phyloP scores from a whole-genome alignment of 2,797 vertebrate genomes.

The Pristis pectinata region DNA sequence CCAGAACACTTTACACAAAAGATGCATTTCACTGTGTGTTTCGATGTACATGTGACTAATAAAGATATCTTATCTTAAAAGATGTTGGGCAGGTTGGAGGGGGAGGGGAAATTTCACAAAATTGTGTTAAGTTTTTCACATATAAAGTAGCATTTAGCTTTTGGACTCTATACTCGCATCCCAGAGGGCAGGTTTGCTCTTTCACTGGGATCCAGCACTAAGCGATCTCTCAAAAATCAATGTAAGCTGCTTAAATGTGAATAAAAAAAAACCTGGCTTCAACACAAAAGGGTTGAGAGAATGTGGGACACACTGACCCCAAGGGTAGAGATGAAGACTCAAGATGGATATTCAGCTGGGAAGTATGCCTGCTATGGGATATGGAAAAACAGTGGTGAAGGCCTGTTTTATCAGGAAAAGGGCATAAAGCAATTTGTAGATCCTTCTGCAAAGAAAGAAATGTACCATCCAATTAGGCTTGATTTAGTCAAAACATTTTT shows the following conservation, averaged over 20 bases:
- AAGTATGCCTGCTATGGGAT: not conserved
- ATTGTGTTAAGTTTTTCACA: not conserved
- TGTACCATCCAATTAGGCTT: not conserved
- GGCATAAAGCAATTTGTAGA: not conserved
- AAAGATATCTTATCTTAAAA: too few relatives aligned
- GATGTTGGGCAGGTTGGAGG: not conserved
- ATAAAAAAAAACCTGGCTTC: too few relatives aligned
- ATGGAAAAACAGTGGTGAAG: not conserved
- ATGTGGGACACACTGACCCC: not conserved
- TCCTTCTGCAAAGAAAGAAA: not conserved
- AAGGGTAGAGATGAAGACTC: not conserved
- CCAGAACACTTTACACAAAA: too few relatives aligned
- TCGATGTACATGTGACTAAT: too few relatives aligned
- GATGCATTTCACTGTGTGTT: too few relatives aligned
- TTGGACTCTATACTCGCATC: not conserved
- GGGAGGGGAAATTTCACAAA: not conserved
- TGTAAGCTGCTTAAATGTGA: not conserved
- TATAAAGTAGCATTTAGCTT: not conserved
- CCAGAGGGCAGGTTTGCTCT: not conserved
- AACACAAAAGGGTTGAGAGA: not conserved
- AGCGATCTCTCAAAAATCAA: not conserved
- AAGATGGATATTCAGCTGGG: not conserved
- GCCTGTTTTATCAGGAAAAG: not conserved
- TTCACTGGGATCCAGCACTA: not conserved
- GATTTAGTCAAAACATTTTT: not conserved